These are phyloP conservation scores for Scyliorhinus canicula DNA, from an alignment of 2,797 vertebrate genomes.

Conservation along the genomic window DNA sequence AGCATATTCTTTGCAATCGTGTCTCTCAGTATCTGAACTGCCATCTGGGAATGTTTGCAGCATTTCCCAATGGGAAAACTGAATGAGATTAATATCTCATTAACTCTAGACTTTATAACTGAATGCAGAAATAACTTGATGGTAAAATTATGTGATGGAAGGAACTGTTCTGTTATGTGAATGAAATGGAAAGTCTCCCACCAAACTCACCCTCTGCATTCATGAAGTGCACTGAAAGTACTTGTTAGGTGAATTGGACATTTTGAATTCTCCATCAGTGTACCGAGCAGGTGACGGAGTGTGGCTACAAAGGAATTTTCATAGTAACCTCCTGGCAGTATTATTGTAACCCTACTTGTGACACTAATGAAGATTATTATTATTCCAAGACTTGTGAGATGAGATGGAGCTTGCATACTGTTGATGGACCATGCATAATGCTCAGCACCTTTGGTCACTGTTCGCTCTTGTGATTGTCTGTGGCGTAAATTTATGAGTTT, in stretches of 20 bases:
- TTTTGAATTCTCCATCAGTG: too few relatives aligned
- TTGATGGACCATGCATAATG: background rate
- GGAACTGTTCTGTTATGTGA: background rate
- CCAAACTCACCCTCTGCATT: background rate
- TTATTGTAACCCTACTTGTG: too few relatives aligned
- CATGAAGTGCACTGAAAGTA: background rate
- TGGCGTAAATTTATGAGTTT: background rate
- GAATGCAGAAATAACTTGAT: background rate
- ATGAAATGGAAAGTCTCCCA: background rate
- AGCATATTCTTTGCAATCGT: background rate
- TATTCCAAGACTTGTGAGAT: background rate
- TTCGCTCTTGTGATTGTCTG: background rate
- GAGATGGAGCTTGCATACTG: background rate
- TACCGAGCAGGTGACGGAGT: too few relatives aligned
- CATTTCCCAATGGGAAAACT: background rate
- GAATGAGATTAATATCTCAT: background rate
- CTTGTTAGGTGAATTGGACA: too few relatives aligned
- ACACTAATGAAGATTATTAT: too few relatives aligned
- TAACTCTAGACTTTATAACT: background rate
- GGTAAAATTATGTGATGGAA: background rate
- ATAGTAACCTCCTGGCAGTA: too few relatives aligned
- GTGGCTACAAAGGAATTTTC: too few relatives aligned
- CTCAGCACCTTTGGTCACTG: background rate
- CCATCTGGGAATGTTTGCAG: background rate
- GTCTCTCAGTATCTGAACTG: background rate